Conservation (phyloP, 1,140 invertebrate species). For the Bursaphelenchus mucronatus region DNA sequence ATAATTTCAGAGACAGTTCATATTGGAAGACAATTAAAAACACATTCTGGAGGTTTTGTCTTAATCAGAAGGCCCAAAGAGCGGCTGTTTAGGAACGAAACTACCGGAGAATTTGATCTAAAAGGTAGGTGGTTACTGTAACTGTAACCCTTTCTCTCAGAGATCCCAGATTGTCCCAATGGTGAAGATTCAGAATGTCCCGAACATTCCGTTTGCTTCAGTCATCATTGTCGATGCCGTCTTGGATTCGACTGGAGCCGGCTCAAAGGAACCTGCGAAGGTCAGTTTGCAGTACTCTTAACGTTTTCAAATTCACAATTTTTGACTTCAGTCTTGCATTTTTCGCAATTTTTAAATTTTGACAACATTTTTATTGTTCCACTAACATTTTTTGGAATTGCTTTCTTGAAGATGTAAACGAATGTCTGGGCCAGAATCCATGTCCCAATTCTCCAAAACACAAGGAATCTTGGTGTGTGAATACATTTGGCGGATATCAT, state of each 20-base stretch:
- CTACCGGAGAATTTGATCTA: too few relatives aligned
- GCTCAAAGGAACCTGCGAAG: slow-evolving; percentile 34
- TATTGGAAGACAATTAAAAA: slow-evolving; percentile 11
- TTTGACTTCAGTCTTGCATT: slow-evolving; percentile 12
- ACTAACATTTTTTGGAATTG: slow-evolving; percentile 5
- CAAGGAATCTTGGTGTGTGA: slow-evolving; percentile 44
- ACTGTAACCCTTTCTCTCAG: too few relatives aligned
- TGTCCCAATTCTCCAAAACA: slow-evolving; percentile 14
- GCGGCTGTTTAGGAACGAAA: too few relatives aligned
- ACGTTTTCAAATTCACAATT: not conserved
- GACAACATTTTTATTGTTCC: too few relatives aligned
- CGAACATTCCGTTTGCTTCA: slow-evolving; percentile 34
- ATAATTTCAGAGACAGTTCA: slow-evolving; percentile 19
- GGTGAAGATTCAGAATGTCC: slow-evolving; percentile 33
- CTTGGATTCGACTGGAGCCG: slow-evolving; percentile 40
- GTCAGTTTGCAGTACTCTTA: slow-evolving; percentile 24
- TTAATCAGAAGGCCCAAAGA: slow-evolving; percentile 20
- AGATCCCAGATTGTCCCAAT: not conserved
- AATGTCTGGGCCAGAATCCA: slow-evolving; percentile 31
- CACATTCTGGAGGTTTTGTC: slow-evolving; percentile 28
- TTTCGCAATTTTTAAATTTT: not conserved
- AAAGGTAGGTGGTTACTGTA: too few relatives aligned
- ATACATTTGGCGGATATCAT: slow-evolving; percentile 39
- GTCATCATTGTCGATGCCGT: slow-evolving; percentile 35
- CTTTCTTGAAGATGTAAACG: slow-evolving; percentile 45